These are phyloP conservation scores for Chironomus tentans DNA, from an alignment of 2,888 invertebrate species.

Conservation along the genomic window DNA sequence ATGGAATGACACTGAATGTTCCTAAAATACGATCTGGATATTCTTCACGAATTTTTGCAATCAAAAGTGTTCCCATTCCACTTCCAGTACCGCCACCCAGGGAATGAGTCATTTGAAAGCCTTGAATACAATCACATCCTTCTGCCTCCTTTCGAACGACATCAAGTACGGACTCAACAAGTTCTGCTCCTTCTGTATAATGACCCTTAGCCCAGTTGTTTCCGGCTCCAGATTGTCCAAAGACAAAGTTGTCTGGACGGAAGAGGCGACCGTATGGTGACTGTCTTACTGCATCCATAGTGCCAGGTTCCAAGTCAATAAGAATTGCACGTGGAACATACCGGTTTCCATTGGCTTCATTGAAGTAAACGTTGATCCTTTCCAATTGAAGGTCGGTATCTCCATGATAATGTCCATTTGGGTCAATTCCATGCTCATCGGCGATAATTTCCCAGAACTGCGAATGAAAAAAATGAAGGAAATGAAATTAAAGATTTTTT, in stretches of 20 bases:
- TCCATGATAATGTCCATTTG: constrained; percentile 61
- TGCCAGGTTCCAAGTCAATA: constrained; percentile 81
- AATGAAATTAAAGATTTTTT: background rate
- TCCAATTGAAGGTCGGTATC: constrained; percentile 66
- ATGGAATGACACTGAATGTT: constrained; percentile 72
- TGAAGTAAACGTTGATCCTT: constrained; percentile 73
- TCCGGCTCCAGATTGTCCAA: constrained; percentile 77
- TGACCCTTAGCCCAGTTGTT: constrained; percentile 88
- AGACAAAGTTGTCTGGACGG: constrained; percentile 79
- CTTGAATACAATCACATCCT: constrained; percentile 66
- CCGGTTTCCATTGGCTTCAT: constrained; percentile 59
- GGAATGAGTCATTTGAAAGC: constrained; percentile 69
- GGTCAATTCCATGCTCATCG: constrained; percentile 71
- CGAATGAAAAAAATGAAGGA: constrained; percentile 30
- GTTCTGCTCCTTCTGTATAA: constrained; percentile 72
- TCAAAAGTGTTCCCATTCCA: constrained; percentile 70
- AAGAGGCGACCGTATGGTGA: constrained; percentile 73
- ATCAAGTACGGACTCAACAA: constrained; percentile 61
- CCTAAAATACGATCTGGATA: constrained; percentile 78
- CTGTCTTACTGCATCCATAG: constrained; percentile 77
- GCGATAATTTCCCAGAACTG: constrained; percentile 73
- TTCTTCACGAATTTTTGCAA: constrained; percentile 73
- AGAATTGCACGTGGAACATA: constrained; percentile 79
- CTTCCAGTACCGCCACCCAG: constrained; percentile 74
- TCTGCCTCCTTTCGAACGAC: constrained; percentile 62